phyloP scores from a whole-genome alignment of 2,888 invertebrate genomes.

The Apoderus coryli region DNA sequence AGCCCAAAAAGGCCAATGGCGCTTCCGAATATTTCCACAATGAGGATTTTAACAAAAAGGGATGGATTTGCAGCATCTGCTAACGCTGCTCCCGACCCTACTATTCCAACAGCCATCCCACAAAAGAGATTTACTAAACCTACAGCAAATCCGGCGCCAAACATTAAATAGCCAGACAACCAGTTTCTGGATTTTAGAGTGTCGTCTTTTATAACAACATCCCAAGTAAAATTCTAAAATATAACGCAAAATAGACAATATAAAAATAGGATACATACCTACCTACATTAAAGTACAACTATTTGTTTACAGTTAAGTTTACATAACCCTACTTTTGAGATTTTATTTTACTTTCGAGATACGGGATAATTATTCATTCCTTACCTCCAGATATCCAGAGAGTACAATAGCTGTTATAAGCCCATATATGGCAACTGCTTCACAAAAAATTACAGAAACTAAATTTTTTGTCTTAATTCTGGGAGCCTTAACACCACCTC shows the following conservation, averaged over 20 bases:
- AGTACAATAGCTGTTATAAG: slow-evolving; percentile 96
- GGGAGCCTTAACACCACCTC: slow-evolving; percentile 96
- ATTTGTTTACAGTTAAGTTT: too few relatives aligned
- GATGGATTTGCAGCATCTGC: slow-evolving; percentile 94
- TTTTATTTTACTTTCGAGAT: too few relatives aligned
- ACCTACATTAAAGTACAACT: too few relatives aligned
- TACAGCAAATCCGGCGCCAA: slow-evolving; percentile 88
- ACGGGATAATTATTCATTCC: slow-evolving; percentile 5
- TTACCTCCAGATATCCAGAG: slow-evolving; percentile 47
- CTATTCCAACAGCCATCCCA: slow-evolving; percentile 89
- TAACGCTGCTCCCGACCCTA: slow-evolving; percentile 93
- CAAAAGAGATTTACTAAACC: slow-evolving; percentile 95
- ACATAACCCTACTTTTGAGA: too few relatives aligned
- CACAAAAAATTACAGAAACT: slow-evolving; percentile 98
- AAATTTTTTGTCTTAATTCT: slow-evolving; percentile 98
- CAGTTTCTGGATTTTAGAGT: slow-evolving; percentile 48
- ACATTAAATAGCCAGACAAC: slow-evolving; percentile 84
- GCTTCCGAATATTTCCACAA: slow-evolving; percentile 97
- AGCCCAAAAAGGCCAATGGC: slow-evolving; percentile 97
- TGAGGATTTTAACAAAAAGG: slow-evolving; percentile 94
- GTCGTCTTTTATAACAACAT: slow-evolving; percentile 26
- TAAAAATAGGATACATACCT: too few relatives aligned
- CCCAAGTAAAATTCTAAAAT: slow-evolving; percentile 34
- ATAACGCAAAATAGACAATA: too few relatives aligned
- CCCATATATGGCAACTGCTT: slow-evolving; percentile 98